Base-by-base conservation (phyloP, 2,797 vertebrate genomes). In the Micromesistius poutassou region DNA sequence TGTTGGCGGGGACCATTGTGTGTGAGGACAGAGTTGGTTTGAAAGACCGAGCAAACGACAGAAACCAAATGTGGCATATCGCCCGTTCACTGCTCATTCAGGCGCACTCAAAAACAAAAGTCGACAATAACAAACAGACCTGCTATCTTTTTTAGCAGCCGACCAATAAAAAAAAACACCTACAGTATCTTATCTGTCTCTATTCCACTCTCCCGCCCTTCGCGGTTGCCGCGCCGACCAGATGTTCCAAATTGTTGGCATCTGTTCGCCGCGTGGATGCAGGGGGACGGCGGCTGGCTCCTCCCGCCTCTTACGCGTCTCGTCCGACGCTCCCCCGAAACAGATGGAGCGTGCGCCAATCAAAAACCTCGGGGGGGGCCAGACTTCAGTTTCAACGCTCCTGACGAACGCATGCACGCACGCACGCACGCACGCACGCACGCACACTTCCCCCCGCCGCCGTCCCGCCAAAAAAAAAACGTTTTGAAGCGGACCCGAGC, bases 371-470 rank as follows among this genome's bases (percentile, higher is more conserved):
- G n/a, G n/a, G n/a, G n/a, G 40, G 10, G 9, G 0, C 50, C 33
- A 72, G 87, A 87, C 80, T 87, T 85, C 78, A 77, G 75, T 50
- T 77, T 31, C 79, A 71, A 84, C 30, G 79, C 79, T 79, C 73
- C 78, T n/a, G 33, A 70, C 50, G 82, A 77, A 84, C 76, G 30
- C 14, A 55, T 16, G 78, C 36, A 35, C 33, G 6, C 33, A n/a
- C n/a, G 78, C 36, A 35, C 33, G 6, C 33, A 70, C 50, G 82
- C 76, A 84, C 76, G 30, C 14, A 55, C 22, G 78, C 36, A 35
- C 33, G 6, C 33, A n/a, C n/a, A n/a, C n/a, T n/a, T 7, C 1
- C 77, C 71, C 77, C 81, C 14, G 78, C 50, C 66, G 46, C 73
- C 74, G 76, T 68, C 72, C 9, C 9, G 14, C 40, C 40, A 42